Base-by-base conservation (phyloP, 2,888 invertebrate species). In the Sminthurides aquaticus region DNA sequence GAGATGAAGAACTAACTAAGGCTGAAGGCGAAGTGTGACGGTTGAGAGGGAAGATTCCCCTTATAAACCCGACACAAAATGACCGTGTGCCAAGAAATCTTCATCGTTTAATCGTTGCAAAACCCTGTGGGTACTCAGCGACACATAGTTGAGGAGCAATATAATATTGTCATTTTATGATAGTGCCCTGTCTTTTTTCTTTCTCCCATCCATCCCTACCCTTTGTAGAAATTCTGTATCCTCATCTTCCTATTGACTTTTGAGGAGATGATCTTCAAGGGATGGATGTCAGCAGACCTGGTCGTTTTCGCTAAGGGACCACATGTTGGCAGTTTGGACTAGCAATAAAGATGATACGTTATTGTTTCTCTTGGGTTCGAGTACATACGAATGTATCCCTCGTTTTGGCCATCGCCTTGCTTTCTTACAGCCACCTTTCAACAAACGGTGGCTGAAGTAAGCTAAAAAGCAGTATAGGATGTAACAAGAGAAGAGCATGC, bases 71-170 rank as follows among this genome's bases (percentile, higher is more conserved):
- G 57, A 59, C 49, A 58, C 29, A 52, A 49, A 55, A 52, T 64
- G 64, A 64, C 64, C 64, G 57, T 28, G 64, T 64, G 64, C 64
- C 64, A 64, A 64, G 54, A 64, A 59, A 57, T 43, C 62, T 63
- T 63, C 62, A 20, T 27, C 57, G 20, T 20, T 20, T 24, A 29
- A 28, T 62, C 26, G 22, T 62, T 62, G 62, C 62, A 56, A 62
- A 62, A 62, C 43, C 3, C 25, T 24, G 26, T 27, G 24, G 48
- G 20, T 22, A 25, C 57, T 15, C 5, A 20, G 18, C 20, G 52
- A 34, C 15, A 20, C 52, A 20, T 8, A 52, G 22, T 5, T 15
- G 11, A 52, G 52, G 52, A 8, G 52, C 5, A 8, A 52, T 52
- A 52, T 52, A 52, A 52, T 52, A 22, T 18, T 52, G 52, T 52